Evolutionary conservation across 2,888 invertebrate species (phyloP).

Genomic region (Portevinia maculata): DNA sequence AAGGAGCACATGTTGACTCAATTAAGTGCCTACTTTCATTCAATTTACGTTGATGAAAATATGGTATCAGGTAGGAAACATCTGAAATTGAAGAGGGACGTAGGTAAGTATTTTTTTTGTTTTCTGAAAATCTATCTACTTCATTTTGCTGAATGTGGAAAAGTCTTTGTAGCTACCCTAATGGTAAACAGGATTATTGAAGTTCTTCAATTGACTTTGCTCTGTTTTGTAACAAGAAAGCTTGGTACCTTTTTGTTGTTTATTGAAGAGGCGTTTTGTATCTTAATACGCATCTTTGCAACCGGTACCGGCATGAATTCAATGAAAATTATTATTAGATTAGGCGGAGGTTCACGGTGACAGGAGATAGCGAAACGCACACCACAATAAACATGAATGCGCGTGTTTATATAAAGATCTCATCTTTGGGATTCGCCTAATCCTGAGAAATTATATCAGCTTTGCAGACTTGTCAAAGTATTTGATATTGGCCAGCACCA

Average conservation of each 20-base stretch:
- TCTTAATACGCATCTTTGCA: neutral
- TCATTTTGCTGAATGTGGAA: conserved; percentile 25
- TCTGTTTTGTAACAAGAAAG: too few relatives aligned
- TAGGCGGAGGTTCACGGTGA: too few relatives aligned
- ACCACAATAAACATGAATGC: too few relatives aligned
- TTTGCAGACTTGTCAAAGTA: too few relatives aligned
- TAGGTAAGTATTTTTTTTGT: neutral
- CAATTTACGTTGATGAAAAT: conserved; percentile 43
- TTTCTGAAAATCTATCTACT: conserved; percentile 31
- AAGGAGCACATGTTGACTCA: neutral
- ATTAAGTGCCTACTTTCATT: conserved; percentile 36
- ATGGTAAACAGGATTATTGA: conserved; percentile 27
- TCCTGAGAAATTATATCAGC: too few relatives aligned
- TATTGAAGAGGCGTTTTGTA: conserved; percentile 4
- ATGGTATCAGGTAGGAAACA: conserved; percentile 11
- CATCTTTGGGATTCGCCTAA: too few relatives aligned
- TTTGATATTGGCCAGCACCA: too few relatives aligned
- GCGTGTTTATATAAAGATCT: too few relatives aligned
- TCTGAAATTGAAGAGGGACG: conserved; percentile 26
- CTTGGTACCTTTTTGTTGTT: too few relatives aligned
- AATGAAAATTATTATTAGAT: too few relatives aligned
- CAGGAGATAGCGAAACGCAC: too few relatives aligned
- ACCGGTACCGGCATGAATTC: neutral
- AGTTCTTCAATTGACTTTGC: conserved; percentile 20
- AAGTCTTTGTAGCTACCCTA: conserved; percentile 9